These are phyloP conservation scores for Zaprionus obscuricornis DNA, from an alignment of 2,888 invertebrate genomes.

Conservation along the genomic window DNA sequence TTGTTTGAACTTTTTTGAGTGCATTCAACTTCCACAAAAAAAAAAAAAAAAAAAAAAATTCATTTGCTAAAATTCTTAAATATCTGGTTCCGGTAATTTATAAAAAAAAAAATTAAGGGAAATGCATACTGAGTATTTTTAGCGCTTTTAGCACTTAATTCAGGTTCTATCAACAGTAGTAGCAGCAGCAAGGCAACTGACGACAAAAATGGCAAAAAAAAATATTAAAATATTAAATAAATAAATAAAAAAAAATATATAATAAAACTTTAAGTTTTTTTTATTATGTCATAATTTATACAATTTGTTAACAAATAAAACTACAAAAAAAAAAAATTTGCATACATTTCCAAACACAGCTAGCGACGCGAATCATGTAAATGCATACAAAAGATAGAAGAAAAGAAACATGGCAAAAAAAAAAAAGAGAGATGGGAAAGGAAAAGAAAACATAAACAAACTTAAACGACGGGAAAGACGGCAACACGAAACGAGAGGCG, in stretches of 20 bases:
- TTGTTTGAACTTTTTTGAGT: conserved; percentile 23
- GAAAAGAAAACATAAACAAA: conserved; percentile 25
- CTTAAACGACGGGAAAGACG: conserved; percentile 32
- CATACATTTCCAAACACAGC: conserved; percentile 44
- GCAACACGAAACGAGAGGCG: conserved; percentile 28
- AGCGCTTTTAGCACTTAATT: conserved; percentile 8
- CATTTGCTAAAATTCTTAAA: conserved; percentile 22
- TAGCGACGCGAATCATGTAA: background rate
- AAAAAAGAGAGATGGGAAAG: too few relatives aligned
- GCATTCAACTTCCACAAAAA: conserved; percentile 55
- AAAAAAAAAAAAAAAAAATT: conserved; percentile 23
- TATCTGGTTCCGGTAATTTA: conserved; percentile 16
- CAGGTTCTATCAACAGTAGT: conserved; percentile 9
- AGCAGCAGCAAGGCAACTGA: conserved; percentile 3
- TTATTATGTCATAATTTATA: conserved; percentile 65
- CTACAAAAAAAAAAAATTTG: conserved; percentile 41
- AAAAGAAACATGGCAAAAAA: conserved; percentile 10
- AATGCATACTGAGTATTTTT: conserved; percentile 25
- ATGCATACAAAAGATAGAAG: conserved; percentile 1
- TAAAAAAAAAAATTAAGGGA: conserved; percentile 37
- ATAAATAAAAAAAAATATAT: too few relatives aligned
- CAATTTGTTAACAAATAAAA: conserved; percentile 62
- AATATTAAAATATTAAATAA: background rate
- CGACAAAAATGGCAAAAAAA: background rate
- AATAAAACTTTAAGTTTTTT: too few relatives aligned